Conservation (phyloP, 2,888 invertebrate genomes). For the Aelia acuminata region DNA sequence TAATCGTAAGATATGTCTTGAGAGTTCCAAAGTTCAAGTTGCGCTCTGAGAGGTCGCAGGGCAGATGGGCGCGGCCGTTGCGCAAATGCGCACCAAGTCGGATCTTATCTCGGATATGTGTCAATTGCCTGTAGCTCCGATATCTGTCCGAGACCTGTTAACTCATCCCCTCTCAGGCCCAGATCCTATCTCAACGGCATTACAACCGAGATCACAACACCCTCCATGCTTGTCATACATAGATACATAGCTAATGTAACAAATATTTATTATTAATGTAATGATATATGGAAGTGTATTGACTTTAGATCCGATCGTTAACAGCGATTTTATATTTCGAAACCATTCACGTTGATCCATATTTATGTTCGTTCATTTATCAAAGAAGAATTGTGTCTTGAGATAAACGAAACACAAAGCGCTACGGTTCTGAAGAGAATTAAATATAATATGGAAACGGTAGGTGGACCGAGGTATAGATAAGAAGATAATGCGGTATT, state of each 20-base stretch:
- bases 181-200: slow-evolving; percentile 29
- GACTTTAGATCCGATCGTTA: slow-evolving; percentile 9
- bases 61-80: slow-evolving; percentile 28
- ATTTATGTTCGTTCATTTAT: neutral
- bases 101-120: slow-evolving; percentile 40
- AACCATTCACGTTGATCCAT: neutral
- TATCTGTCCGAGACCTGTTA: slow-evolving; percentile 45
- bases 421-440: neutral
- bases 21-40: slow-evolving; percentile 45
- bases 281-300: slow-evolving; percentile 5
- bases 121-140: slow-evolving; percentile 5
- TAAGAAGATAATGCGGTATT: neutral
- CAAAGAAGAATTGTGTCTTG: neutral
- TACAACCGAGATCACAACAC: slow-evolving; percentile 29
- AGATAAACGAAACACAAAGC: neutral
- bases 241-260: neutral
- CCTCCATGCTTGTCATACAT: slow-evolving; percentile 16
- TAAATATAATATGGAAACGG: neutral
- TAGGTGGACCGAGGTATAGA: neutral
- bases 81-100: slow-evolving; percentile 18
- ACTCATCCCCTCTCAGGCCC: slow-evolving; percentile 5
- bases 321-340: neutral
- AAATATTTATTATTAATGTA: slow-evolving; percentile 24
- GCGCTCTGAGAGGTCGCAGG: neutral
- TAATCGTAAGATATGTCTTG: slow-evolving; percentile 7